Conservation (phyloP, 2,797 vertebrate genomes). For the Pipistrellus nathusii region DNA sequence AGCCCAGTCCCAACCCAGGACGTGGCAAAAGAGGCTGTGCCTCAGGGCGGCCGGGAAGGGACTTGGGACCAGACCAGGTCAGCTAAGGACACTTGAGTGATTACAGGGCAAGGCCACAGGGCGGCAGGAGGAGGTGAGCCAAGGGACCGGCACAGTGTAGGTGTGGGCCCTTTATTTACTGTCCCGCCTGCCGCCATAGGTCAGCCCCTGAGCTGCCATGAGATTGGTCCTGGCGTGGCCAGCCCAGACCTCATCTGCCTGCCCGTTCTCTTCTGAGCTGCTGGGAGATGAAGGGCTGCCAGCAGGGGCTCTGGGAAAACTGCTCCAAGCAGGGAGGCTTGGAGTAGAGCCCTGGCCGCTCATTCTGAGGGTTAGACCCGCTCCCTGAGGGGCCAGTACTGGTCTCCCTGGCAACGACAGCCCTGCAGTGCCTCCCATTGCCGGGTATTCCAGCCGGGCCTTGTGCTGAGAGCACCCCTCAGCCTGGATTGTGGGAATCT, state of each 20-base stretch:
- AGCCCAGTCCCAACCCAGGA: neutral
- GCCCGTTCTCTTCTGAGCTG: neutral
- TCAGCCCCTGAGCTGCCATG: neutral
- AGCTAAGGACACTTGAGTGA: slow-evolving; percentile 55
- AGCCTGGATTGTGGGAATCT: no score
- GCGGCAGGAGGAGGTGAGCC: neutral
- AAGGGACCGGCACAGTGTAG: neutral
- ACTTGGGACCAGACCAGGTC: neutral
- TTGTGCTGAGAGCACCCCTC: neutral
- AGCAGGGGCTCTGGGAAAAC: no score
- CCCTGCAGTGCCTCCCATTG: neutral
- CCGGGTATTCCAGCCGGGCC: neutral
- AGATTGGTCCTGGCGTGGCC: neutral
- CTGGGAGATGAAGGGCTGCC: neutral
- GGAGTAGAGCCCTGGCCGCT: neutral
- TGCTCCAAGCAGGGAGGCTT: neutral
- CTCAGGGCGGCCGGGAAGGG: neutral
- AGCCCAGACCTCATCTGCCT: neutral
- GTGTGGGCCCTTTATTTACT: neutral
- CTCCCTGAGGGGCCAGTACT: neutral
- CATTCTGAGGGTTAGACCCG: neutral
- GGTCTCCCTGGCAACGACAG: neutral
- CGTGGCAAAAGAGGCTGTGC: neutral
- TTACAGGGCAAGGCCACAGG: slow-evolving; percentile 47
- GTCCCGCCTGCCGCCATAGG: neutral